These are phyloP conservation scores for Leptobrachium leishanense DNA, from an alignment of 2,113 vertebrate species.

Conservation along the genomic window DNA sequence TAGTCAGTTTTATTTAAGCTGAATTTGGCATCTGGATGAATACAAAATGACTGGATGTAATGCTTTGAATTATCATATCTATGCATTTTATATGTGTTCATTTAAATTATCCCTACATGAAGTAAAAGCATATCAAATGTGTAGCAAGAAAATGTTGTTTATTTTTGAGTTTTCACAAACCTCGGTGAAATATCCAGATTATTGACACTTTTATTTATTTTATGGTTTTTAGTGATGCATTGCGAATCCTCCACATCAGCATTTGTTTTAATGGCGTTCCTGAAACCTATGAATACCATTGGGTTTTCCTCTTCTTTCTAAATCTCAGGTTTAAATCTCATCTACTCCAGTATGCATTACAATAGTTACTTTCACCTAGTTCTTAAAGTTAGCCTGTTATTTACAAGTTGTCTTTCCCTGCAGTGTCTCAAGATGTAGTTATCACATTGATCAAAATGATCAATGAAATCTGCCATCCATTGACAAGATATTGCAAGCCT, in stretches of 20 bases:
- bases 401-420: too few species aligned
- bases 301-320: too few species aligned
- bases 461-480: too few species aligned
- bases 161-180: neutral
- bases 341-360: too few species aligned
- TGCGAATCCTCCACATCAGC: neutral
- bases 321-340: too few species aligned
- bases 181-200: neutral
- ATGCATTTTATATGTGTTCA: neutral
- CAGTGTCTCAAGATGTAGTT: too few species aligned
- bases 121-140: neutral
- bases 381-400: too few species aligned
- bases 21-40: neutral
- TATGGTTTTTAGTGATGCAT: neutral
- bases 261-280: too few species aligned
- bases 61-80: neutral
- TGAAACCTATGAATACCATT: too few species aligned
- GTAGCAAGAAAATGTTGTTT: neutral
- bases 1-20: neutral
- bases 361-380: too few species aligned
- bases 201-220: neutral
- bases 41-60: neutral
- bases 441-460: too few species aligned
- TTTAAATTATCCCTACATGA: neutral
- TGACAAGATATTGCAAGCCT: too few species aligned